Conservation (phyloP, 2,888 invertebrate species). For the Cantharis rustica region DNA sequence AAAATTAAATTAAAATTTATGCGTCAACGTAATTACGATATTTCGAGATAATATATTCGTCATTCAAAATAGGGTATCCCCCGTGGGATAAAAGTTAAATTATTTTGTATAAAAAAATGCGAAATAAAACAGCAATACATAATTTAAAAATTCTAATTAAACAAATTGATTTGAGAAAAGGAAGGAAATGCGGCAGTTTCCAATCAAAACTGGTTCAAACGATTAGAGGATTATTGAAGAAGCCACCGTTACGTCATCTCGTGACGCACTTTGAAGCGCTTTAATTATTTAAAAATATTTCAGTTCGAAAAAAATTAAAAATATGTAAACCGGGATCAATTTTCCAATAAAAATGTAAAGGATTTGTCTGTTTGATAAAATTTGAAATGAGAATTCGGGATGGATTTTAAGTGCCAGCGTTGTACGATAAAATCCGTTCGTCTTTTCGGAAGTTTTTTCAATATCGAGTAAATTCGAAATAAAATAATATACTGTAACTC, state of each 20-base stretch:
- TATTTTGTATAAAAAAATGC: not conserved
- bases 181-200: not conserved
- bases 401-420: not conserved
- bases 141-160: not conserved
- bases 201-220: not conserved
- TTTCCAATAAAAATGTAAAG: not conserved
- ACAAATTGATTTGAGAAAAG: not conserved
- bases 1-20: slow-evolving; percentile 28
- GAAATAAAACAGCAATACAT: not conserved
- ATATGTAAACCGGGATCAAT: not conserved
- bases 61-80: not conserved
- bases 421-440: too few species aligned
- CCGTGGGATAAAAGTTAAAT: not conserved
- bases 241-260: not conserved
- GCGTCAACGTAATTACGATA: not conserved
- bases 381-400: not conserved
- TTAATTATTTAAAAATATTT: not conserved
- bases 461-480: not conserved
- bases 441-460: too few species aligned
- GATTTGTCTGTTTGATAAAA: not conserved
- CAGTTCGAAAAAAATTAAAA: not conserved
- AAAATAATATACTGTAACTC: not conserved
- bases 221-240: not conserved
- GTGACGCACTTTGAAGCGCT: not conserved
- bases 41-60: not conserved